phyloP scores from a whole-genome alignment of 2,888 invertebrate genomes.

The Ceratothoa steindachneri region DNA sequence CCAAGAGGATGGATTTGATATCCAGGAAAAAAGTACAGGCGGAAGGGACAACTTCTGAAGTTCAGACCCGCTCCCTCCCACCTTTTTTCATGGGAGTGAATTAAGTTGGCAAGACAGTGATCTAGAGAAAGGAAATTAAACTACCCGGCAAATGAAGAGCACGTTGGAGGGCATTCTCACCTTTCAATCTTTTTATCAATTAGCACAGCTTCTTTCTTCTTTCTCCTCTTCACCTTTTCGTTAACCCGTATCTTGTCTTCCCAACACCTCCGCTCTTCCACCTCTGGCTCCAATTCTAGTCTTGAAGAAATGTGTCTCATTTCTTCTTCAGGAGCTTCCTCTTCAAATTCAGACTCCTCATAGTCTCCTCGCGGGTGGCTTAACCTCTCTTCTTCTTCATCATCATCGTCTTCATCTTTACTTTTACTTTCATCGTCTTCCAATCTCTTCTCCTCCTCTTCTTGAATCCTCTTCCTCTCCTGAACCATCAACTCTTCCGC shows the following conservation, averaged over 20 bases:
- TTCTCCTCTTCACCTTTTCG: not conserved
- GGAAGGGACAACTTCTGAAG: too few relatives aligned
- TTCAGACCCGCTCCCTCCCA: too few relatives aligned
- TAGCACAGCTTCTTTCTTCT: not conserved
- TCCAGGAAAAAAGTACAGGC: too few relatives aligned
- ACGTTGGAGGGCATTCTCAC: not conserved
- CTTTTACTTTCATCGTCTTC: constrained; percentile 12
- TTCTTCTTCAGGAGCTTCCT: constrained; percentile 12
- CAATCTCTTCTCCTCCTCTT: constrained; percentile 16
- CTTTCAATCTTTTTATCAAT: not conserved
- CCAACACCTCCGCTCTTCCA: not conserved
- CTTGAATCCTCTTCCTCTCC: constrained; percentile 7
- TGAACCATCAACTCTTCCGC: constrained; percentile 15
- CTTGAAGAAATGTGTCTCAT: too few relatives aligned
- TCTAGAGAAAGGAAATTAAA: too few relatives aligned
- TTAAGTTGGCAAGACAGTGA: too few relatives aligned
- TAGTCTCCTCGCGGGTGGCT: too few relatives aligned
- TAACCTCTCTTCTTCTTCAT: constrained; percentile 1
- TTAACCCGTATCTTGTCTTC: not conserved
- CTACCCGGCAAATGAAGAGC: not conserved
- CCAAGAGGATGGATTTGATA: too few relatives aligned
- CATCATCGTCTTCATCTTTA: not conserved
- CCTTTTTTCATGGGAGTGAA: too few relatives aligned
- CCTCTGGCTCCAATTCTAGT: not conserved
- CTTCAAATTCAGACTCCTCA: not conserved